These are phyloP conservation scores for Tenthredo mesomela DNA, from an alignment of 2,888 invertebrate species.

Conservation along the genomic window DNA sequence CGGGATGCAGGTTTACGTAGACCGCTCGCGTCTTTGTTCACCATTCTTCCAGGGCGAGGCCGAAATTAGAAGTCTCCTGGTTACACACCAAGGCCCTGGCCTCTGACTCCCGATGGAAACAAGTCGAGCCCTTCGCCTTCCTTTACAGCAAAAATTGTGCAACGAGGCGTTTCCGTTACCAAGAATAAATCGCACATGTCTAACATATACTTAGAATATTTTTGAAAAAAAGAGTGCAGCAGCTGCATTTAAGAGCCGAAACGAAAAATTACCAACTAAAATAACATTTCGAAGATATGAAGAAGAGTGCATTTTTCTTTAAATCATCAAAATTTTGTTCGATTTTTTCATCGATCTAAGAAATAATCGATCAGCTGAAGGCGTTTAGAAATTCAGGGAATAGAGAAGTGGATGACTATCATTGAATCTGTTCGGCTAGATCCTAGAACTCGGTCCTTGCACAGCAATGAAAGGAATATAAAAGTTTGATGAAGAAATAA, in stretches of 20 bases:
- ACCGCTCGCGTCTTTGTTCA: constrained; percentile 24
- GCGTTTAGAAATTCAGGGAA: background rate
- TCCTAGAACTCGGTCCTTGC: background rate
- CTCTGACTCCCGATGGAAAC: background rate
- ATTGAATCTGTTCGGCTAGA: background rate
- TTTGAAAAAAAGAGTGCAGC: background rate
- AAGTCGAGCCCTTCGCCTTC: no score
- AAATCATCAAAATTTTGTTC: background rate
- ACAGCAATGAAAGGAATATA: background rate
- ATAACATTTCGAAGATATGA: background rate
- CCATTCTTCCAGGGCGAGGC: constrained; percentile 10
- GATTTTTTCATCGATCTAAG: background rate
- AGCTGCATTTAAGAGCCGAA: background rate
- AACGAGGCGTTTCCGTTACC: constrained; percentile 17
- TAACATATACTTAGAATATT: background rate
- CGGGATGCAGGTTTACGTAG: constrained; percentile 11
- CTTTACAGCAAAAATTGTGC: background rate
- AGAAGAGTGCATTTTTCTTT: background rate
- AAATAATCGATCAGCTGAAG: background rate
- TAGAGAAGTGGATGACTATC: background rate
- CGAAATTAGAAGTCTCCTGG: constrained; percentile 16
- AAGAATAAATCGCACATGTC: background rate
- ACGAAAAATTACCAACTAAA: background rate
- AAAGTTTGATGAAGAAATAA: background rate
- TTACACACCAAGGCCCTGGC: background rate